Evolutionary conservation across 1,140 invertebrate species (phyloP).

Genomic region (Heliconius eleuchia): DNA sequence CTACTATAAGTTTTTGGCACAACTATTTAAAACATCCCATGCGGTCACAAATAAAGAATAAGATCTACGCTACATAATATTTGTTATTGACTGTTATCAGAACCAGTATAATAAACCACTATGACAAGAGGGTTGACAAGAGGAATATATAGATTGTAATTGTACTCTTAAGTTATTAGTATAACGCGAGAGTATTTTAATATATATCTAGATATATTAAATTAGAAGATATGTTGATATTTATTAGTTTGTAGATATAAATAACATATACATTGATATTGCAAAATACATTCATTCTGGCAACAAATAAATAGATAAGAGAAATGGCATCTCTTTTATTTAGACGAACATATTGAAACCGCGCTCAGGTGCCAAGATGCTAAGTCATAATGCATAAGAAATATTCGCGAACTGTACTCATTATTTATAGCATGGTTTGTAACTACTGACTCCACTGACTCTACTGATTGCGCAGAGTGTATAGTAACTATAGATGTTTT

Average conservation of each 20-base stretch:
- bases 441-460: neutral
- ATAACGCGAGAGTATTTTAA: too few relatives aligned
- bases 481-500: constrained; percentile 3
- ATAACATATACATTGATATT: neutral
- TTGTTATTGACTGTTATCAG: too few relatives aligned
- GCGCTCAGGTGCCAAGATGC: constrained; percentile 23
- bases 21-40: too few relatives aligned
- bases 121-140: too few relatives aligned
- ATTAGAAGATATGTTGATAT: neutral
- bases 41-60: too few relatives aligned
- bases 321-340: neutral
- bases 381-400: constrained; percentile 27
- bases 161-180: too few relatives aligned
- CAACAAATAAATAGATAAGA: neutral
- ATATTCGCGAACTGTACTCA: constrained; percentile 17
- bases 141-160: too few relatives aligned
- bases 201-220: too few relatives aligned
- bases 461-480: neutral
- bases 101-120: too few relatives aligned
- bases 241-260: neutral
- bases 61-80: too few relatives aligned
- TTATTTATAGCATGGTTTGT: constrained; percentile 19
- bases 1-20: too few relatives aligned
- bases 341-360: neutral
- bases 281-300: neutral